Evolutionary conservation across 2,113 vertebrate genomes (phyloP), one percentile per base, ranked within the genome.

Genomic region (Chloropsis hardwickii): DNA sequence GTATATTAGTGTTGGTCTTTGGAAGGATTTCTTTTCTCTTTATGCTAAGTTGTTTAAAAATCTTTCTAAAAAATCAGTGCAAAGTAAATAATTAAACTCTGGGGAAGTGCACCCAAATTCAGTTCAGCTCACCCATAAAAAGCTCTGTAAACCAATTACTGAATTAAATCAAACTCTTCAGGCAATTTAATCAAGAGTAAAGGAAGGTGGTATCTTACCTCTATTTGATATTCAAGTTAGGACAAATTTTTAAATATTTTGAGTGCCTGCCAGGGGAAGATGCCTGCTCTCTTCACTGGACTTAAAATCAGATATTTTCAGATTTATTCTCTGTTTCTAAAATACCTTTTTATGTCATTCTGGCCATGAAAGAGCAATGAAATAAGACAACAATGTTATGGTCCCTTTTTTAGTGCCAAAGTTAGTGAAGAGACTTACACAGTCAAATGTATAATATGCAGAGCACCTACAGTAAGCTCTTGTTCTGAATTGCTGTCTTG

Each of bases 1-100:
- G 97, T 97, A 50, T 65, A 86, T 8, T 29, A 57, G 31, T 91
- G 96, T 97, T 81, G 45, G 14, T 79, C 73, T 72, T 67, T 56
- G 29, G n/a, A 86, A 74, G n/a, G 48, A 16, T 65, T 27, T 65
- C 3, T 71, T 74, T 50, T 23, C 50, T 39, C 23, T 62, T 81
- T 65, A 37, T 85, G 21, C 23, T 65, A 44, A 73, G 12, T 56
- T 79, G 6, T 61, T 86, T 71, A 45, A 81, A 73, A 67, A 29
- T 56, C 3, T 40, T 76, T 72, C 22, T 56, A 1, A 84, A 91
- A 84, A 40, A 37, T 16, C 21, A 33, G 9, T n/a, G 25, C n/a
- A 66, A 86, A 94, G 33, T 47, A 90, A 82, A 39, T 62, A 44
- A 62, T 54, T 70, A 24, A 80, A 47, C 7, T 42, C 54, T n/a